Percentiles rank a stretch among this genome's conserved stretches.
Evolutionary conservation across 2,797 vertebrate species (phyloP).

Genomic region (Lithobates sylvaticus): DNA sequence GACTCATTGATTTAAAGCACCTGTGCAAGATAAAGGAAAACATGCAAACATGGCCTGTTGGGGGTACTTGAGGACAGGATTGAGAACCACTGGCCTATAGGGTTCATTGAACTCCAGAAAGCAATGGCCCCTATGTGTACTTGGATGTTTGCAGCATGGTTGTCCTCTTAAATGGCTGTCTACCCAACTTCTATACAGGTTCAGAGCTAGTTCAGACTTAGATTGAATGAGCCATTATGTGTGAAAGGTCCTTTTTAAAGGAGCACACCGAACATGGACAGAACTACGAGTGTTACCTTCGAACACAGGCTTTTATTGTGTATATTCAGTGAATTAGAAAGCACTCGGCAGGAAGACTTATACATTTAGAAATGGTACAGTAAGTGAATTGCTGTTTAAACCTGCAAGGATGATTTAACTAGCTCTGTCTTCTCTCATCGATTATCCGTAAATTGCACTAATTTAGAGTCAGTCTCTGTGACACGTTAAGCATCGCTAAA

Average conservation of each 20-base stretch:
- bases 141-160: too few species aligned
- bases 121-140: too few species aligned
- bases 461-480: constrained; percentile 46
- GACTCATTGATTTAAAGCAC: too few species aligned
- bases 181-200: too few species aligned
- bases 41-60: too few species aligned
- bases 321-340: constrained; percentile 27
- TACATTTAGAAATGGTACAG: constrained; percentile 50
- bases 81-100: too few species aligned
- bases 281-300: neutral
- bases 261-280: neutral
- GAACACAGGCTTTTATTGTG: neutral
- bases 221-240: too few species aligned
- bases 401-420: constrained; percentile 55
- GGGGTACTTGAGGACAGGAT: too few species aligned
- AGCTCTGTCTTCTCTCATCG: constrained; percentile 51
- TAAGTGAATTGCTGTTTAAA: constrained; percentile 61
- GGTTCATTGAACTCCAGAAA: too few species aligned
- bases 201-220: too few species aligned
- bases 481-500: constrained; percentile 48
- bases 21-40: too few species aligned
- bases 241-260: neutral
- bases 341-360: constrained; percentile 42
- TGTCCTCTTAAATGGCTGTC: too few species aligned
- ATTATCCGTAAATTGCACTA: constrained; percentile 58